These are phyloP conservation scores for Larimichthys crocea DNA, from an alignment of 2,113 vertebrate genomes.

Conservation along the genomic window DNA sequence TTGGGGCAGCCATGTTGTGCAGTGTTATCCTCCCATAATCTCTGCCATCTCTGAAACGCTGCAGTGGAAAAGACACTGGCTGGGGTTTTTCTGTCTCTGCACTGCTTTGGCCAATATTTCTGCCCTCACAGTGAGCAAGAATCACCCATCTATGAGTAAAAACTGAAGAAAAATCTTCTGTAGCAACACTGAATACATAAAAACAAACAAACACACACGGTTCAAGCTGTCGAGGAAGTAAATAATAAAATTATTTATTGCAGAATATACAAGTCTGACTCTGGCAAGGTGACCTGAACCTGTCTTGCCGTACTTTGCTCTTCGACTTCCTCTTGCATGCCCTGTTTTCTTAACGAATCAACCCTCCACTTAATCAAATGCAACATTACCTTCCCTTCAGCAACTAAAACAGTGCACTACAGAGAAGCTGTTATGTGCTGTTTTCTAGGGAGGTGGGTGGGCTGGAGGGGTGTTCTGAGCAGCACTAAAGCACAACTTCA, in stretches of 20 bases:
- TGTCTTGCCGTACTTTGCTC: constrained; percentile 36
- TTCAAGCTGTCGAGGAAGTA: constrained; percentile 6
- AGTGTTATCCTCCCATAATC: constrained; percentile 79
- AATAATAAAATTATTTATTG: constrained; percentile 49
- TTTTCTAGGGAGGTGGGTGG: constrained; percentile 29
- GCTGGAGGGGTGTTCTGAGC: constrained; percentile 33
- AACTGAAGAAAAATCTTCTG: constrained; percentile 20
- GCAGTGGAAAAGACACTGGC: constrained; percentile 68
- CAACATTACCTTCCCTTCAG: constrained; percentile 62
- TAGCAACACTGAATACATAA: constrained; percentile 10
- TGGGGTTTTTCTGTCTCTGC: constrained; percentile 45
- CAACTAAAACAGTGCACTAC: constrained; percentile 51
- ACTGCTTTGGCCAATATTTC: constrained; percentile 33
- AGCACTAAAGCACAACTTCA: constrained; percentile 70
- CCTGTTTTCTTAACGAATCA: constrained; percentile 57
- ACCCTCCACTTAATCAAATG: constrained; percentile 62
- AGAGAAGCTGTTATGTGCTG: constrained; percentile 49
- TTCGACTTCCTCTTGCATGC: constrained; percentile 24
- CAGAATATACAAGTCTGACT: constrained; percentile 9
- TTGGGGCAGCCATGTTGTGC: constrained; percentile 79
- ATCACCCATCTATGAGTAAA: constrained; percentile 51
- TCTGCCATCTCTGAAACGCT: constrained; percentile 70
- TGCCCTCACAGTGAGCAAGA: constrained; percentile 37
- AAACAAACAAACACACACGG: background rate
- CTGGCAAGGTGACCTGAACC: constrained; percentile 41